Evolutionary conservation across 2,888 invertebrate species (phyloP), one percentile per base, ranked within the genome.

Genomic region (Agelastica alni): DNA sequence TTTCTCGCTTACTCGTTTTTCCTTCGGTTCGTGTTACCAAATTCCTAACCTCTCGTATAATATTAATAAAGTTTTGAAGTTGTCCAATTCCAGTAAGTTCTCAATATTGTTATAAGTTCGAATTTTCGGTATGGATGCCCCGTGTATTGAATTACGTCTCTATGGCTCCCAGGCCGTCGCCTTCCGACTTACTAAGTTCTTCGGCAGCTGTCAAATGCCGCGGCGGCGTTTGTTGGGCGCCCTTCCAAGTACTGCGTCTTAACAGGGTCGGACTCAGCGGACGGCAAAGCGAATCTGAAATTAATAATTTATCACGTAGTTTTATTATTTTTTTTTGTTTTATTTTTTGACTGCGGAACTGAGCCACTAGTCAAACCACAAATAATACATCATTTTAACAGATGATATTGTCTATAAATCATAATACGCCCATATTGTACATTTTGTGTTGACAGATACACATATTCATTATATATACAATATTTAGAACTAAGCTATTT

Each of bases 41-140:
- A 61, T 62, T 57, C 62, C 53, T 47, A 52, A 43, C 56, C 54
- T n/a, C n/a, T 42, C 53, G 54, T 58, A 62, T 63, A 59, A 58
- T 59, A 63, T 64, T 64, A 63, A 61, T 64, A 62, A 61, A 64
- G 63, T 64, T 64, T 59, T 60, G 41, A 61, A 64, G 54, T 64
- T 64, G 64, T 61, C 52, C 61, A 63, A 59, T 64, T 58, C 44
- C 55, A 49, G 52, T 46, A 48, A 58, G 56, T 58, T 56, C 58
- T 55, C 58, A 58, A 54, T 62, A 62, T 60, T 62, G 62, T 62
- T 59, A 59, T 56, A 60, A 62, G 55, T 58, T 60, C 31, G 58
- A 56, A 62, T 58, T 58, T 49, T 53, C 51, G 45, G 45, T 53
- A 51, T 36, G 49, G 56, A 57, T 59, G 52, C 53, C 51, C 49